Evolutionary conservation across 2,888 invertebrate genomes (phyloP).

Genomic region (Eristalinus aeneus): DNA sequence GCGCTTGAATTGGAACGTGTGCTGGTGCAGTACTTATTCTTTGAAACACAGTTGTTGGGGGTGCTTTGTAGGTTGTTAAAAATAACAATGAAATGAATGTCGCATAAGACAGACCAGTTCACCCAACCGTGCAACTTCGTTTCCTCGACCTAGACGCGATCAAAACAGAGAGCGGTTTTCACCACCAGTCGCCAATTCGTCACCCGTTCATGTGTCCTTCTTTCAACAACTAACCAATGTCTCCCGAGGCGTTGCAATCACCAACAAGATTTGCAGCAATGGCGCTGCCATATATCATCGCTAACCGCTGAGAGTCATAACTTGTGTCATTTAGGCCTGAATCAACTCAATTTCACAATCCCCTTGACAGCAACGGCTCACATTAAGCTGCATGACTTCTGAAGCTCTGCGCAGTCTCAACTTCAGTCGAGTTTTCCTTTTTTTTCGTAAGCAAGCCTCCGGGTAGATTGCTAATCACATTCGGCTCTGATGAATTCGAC

Average conservation of each 20-base stretch:
- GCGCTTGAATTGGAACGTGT: constrained; percentile 6
- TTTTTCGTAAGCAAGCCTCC: neutral
- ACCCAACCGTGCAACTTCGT: no score
- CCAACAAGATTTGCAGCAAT: neutral
- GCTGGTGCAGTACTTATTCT: constrained; percentile 9
- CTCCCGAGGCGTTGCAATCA: neutral
- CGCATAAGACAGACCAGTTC: no score
- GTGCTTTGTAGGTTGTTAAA: no score
- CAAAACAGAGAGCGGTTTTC: no score
- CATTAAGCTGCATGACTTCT: neutral
- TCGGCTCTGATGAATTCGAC: neutral
- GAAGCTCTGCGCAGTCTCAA: neutral
- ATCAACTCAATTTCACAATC: neutral
- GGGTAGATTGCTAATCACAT: neutral
- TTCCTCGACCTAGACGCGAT: no score
- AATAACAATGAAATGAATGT: no score
- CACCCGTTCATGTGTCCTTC: neutral
- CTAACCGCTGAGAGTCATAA: neutral
- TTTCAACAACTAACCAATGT: neutral
- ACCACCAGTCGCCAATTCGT: neutral
- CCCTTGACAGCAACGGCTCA: neutral
- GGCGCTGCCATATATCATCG: neutral
- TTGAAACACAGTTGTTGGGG: neutral
- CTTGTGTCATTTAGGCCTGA: neutral
- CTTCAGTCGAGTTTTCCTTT: neutral